phyloP scores from a whole-genome alignment of 1,140 invertebrate species.

The Nymphalis io region DNA sequence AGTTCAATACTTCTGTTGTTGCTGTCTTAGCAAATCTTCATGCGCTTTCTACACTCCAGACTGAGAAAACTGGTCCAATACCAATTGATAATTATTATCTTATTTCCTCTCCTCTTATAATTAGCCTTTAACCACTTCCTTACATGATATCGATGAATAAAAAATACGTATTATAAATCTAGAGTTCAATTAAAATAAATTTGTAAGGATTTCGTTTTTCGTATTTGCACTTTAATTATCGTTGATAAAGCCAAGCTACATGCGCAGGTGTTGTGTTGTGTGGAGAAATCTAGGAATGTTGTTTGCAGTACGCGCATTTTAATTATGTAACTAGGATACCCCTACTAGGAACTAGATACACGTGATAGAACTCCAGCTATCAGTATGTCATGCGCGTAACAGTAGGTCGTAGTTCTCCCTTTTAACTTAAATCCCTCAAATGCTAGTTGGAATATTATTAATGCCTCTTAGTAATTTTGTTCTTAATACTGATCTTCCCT shows the following conservation, averaged over 20 bases:
- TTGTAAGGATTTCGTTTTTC: neutral
- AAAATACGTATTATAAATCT: no score
- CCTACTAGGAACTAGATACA: neutral
- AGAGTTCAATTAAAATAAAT: no score
- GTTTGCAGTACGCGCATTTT: neutral
- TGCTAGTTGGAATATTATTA: no score
- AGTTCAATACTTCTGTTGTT: neutral
- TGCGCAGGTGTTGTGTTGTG: slow-evolving; percentile 1
- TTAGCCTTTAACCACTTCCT: no score
- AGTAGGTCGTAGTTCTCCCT: neutral
- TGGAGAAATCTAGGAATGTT: slow-evolving; percentile 11
- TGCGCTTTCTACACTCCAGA: neutral
- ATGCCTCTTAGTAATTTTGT: no score
- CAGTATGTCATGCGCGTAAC: neutral
- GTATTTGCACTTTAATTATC: neutral
- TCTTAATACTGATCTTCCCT: neutral
- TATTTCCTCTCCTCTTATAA: neutral
- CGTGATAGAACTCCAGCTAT: neutral
- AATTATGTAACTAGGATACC: slow-evolving; percentile 12
- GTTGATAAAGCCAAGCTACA: neutral
- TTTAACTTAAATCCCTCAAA: no score
- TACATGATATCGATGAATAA: no score
- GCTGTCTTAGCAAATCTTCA: neutral
- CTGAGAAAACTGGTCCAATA: neutral
- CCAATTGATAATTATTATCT: neutral